Evolutionary conservation across 2,113 vertebrate species (phyloP).

Genomic region (Numenius arquata): DNA sequence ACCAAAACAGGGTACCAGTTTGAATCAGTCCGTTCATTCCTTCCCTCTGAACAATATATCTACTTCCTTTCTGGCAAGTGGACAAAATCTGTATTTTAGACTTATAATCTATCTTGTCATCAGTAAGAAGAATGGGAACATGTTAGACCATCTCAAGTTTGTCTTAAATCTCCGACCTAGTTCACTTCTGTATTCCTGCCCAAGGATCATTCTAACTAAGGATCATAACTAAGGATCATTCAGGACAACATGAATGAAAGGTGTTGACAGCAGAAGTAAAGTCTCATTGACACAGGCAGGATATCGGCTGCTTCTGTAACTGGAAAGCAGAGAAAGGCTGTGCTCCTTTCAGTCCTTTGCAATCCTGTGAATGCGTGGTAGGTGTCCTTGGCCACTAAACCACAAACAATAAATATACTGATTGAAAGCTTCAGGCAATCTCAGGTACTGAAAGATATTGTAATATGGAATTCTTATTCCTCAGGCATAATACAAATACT

Average conservation of each 20-base stretch:
- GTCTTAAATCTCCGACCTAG: background rate
- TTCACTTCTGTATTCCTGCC: background rate
- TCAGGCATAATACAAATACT: background rate
- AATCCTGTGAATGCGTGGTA: background rate
- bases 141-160: background rate
- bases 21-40: background rate
- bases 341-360: background rate
- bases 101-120: background rate
- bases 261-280: background rate
- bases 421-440: background rate
- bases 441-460: background rate
- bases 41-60: background rate
- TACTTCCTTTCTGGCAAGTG: background rate
- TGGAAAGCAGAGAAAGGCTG: background rate
- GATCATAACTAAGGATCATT: background rate
- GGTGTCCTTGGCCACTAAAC: background rate
- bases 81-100: background rate
- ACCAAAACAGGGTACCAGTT: background rate
- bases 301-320: background rate
- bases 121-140: background rate
- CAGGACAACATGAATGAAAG: background rate
- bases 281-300: background rate
- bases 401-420: background rate
- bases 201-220: background rate
- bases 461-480: background rate